A percentile compares a stretch with the other conserved stretches of the same genome.
These are phyloP conservation scores for Lasioglossum figueresi DNA, from an alignment of 2,888 invertebrate genomes.

Conservation along the genomic window DNA sequence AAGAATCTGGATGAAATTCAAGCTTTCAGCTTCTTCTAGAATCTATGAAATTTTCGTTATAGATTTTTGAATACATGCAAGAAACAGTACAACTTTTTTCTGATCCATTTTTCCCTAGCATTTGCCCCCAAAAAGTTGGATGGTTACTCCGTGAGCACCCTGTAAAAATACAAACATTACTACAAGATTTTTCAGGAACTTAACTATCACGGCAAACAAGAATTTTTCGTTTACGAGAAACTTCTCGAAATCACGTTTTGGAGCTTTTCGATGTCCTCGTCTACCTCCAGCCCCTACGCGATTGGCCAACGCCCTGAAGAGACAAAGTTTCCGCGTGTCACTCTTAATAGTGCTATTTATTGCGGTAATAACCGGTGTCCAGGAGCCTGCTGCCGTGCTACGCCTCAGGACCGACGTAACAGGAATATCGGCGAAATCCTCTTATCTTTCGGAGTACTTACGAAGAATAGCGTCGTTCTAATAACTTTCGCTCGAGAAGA, in stretches of 20 bases:
- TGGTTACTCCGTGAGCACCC: too few species aligned
- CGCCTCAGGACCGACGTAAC: constrained; percentile 20
- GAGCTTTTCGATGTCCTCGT: background rate
- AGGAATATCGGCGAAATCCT: constrained; percentile 58
- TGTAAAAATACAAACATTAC: too few species aligned
- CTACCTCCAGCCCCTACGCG: background rate
- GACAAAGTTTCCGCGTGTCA: constrained; percentile 59
- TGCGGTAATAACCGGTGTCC: constrained; percentile 59
- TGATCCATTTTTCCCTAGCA: too few species aligned
- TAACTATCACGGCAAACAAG: too few species aligned
- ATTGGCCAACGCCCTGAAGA: constrained; percentile 34
- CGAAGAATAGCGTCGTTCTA: constrained; percentile 55
- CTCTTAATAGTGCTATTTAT: constrained; percentile 69
- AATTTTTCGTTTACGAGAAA: too few species aligned
- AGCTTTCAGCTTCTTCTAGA: background rate
- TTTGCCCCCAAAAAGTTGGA: too few species aligned
- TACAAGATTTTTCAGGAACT: too few species aligned
- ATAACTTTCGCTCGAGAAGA: constrained; percentile 48
- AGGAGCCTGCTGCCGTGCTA: constrained; percentile 12
- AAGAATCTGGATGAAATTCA: background rate
- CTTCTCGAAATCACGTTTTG: too few species aligned
- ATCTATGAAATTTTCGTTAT: too few species aligned
- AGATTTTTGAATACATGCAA: too few species aligned
- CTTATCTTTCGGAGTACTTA: constrained; percentile 59
- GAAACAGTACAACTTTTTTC: too few species aligned